Evolutionary conservation across 2,888 invertebrate species (phyloP).

Genomic region (Phalangium opilio): DNA sequence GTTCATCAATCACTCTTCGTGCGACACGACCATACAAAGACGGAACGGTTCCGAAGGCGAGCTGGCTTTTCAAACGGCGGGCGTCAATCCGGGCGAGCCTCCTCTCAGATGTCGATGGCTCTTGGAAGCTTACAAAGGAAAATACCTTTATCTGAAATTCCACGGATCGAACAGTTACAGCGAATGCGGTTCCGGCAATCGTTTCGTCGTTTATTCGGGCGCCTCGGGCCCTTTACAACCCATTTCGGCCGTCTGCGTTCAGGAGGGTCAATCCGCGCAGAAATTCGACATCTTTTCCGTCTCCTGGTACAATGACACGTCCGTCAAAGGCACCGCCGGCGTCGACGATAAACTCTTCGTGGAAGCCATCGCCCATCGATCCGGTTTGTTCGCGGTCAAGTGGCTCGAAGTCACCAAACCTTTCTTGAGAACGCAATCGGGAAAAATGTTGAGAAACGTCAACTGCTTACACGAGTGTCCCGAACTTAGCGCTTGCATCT

Average conservation of each 20-base stretch:
- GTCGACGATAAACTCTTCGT: slow-evolving; percentile 38
- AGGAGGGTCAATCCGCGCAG: slow-evolving; percentile 8
- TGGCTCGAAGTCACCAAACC: slow-evolving; percentile 18
- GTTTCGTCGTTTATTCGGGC: slow-evolving; percentile 52
- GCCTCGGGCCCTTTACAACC: slow-evolving; percentile 36
- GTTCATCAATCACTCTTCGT: slow-evolving; percentile 33
- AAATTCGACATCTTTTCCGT: slow-evolving; percentile 19
- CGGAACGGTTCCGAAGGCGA: slow-evolving; percentile 15
- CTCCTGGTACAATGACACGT: slow-evolving; percentile 19
- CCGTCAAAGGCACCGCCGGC: slow-evolving; percentile 29
- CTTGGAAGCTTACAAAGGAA: slow-evolving; percentile 20
- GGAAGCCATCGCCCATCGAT: slow-evolving; percentile 15
- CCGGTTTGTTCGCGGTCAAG: slow-evolving; percentile 12
- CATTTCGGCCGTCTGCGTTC: slow-evolving; percentile 17
- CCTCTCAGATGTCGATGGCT: slow-evolving; percentile 22
- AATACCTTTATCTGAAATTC: slow-evolving; percentile 22
- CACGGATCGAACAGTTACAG: slow-evolving; percentile 17
- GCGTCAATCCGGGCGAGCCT: slow-evolving; percentile 11
- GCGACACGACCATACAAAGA: slow-evolving; percentile 10
- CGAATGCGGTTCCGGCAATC: slow-evolving; percentile 16
- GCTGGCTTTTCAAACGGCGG: slow-evolving; percentile 13
- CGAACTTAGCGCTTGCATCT: slow-evolving; percentile 63
- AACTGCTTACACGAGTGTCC: slow-evolving; percentile 63
- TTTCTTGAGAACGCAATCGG: slow-evolving; percentile 19
- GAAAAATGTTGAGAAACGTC: slow-evolving; percentile 21